Base-by-base conservation (phyloP, 2,888 invertebrate species). In the Agrotis segetum region DNA sequence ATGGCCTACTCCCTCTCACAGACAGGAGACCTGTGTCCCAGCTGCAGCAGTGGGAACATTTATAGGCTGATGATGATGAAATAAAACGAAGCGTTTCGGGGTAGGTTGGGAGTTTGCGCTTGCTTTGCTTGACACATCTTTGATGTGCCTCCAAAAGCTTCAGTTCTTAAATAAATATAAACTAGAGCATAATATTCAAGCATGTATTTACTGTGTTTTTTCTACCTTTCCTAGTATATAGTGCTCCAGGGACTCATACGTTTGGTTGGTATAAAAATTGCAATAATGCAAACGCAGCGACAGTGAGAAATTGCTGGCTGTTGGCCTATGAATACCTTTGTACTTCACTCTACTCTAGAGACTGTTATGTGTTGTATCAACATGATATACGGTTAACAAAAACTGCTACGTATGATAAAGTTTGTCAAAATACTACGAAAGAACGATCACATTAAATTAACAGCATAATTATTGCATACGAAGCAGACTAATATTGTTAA, bases 221-320 rank as follows among this genome's bases (percentile, higher is more conserved):
- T 61, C 17, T n/a, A 49, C n/a, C 46, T 62, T 56, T 58, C 7
- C 49, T 50, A 9, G 62, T 58, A 11, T 56, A 74, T 46, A 24
- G 29, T 24, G 5, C 69, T 56, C 71, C 11, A 50, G 81, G 67
- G 77, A 61, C 29, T 64, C 47, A 64, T 67, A 62, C 21, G 19
- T 74, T 61, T 52, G n/a, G 40, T 52, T 59, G 34, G 44, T 61
- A 76, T 80, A 60, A 75, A 78, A 75, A 67, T 70, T 81, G 65
- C 58, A 62, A 77, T 68, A 77, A 62, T 55, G 81, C 77, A 69
- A 70, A 59, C n/a, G 67, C 47, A 46, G 62, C 9, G 77, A 71
- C 79, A 71, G 61, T 66, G 67, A 76, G 49, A 66, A 60, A 78
- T 75, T 55, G 66, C 55, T 63, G 19, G 55, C 62, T 1, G 44